Evolutionary conservation across 2,888 invertebrate genomes (phyloP).

Genomic region (Drosophila nigritarsus): DNA sequence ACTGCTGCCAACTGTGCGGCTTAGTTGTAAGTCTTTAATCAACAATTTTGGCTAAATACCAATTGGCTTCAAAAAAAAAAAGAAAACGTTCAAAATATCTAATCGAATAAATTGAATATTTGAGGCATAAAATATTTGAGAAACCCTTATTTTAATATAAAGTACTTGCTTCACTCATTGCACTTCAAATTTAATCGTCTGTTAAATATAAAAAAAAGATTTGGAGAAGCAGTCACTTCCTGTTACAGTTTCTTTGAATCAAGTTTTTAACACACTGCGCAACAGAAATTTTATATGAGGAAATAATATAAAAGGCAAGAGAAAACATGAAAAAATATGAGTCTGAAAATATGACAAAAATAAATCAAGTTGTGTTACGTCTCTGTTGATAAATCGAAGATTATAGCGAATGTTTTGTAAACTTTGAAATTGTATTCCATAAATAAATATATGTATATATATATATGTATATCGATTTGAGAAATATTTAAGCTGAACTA

Average conservation of each 20-base stretch:
- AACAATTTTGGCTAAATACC: slow-evolving; percentile 35
- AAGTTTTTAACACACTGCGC: slow-evolving; percentile 1
- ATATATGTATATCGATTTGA: background rate
- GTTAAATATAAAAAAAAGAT: background rate
- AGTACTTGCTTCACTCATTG: background rate
- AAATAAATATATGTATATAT: background rate
- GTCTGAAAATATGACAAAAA: background rate
- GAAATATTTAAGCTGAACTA: background rate
- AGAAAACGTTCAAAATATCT: background rate
- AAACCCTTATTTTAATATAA: background rate
- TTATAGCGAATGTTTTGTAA: background rate
- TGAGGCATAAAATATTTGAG: background rate
- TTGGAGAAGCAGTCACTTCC: background rate
- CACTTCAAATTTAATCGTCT: background rate
- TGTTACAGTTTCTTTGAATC: background rate
- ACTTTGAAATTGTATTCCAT: background rate
- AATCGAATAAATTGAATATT: slow-evolving; percentile 6
- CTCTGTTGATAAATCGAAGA: background rate
- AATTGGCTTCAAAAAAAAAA: background rate
- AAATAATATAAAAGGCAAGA: background rate
- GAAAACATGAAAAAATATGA: background rate
- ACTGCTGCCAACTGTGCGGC: slow-evolving; percentile 21
- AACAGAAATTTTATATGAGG: background rate
- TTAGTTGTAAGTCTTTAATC: slow-evolving; percentile 64
- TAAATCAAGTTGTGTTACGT: background rate